Evolutionary conservation across 2,888 invertebrate species (phyloP), one percentile per base, ranked within the genome.

Genomic region (Drosophila rubida): DNA sequence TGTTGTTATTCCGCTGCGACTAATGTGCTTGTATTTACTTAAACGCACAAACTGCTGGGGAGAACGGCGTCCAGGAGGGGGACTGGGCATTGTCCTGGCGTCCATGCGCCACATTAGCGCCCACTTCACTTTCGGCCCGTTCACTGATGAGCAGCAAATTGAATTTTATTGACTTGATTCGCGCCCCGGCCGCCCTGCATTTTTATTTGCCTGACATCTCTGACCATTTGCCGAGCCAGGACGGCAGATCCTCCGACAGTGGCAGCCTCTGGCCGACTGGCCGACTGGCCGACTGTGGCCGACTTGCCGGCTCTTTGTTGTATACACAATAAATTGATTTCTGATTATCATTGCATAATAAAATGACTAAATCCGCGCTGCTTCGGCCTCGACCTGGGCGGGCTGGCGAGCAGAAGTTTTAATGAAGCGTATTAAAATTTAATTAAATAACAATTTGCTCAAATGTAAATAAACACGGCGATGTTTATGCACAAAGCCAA

Each of bases 381-480:
- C 23, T 27, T 27, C 6, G 23, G 1, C 23, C 1, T 7, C 25
- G 25, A 19, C 14, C 44, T 41, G 25, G n/a, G n/a, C n/a, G n/a
- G n/a, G 25, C 25, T 5, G 25, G n/a, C 30, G 39, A 42, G 62
- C 74, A 78, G 72, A 82, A 76, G 78, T 84, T 82, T 76, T 84
- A 85, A 87, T 87, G 84, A 85, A 87, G 80, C 85, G 78, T 84
- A 84, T 85, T 85, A 82, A 84, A 85, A 84, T 85, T 87, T 84
- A 85, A 85, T 85, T 85, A 84, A 85, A 85, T 87, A 85, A 82
- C 87, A 85, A 87, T 84, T 85, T 85, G 84, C 87, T 78, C 78
- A 77, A 85, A 85, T 82, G 78, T 87, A 85, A 85, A 85, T 87
- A 85, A 85, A 85, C 82, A 80, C 70, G 72, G 51, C 53, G 78